Conservation (phyloP, 2,888 invertebrate genomes). For the Trichopoda pennipes region DNA sequence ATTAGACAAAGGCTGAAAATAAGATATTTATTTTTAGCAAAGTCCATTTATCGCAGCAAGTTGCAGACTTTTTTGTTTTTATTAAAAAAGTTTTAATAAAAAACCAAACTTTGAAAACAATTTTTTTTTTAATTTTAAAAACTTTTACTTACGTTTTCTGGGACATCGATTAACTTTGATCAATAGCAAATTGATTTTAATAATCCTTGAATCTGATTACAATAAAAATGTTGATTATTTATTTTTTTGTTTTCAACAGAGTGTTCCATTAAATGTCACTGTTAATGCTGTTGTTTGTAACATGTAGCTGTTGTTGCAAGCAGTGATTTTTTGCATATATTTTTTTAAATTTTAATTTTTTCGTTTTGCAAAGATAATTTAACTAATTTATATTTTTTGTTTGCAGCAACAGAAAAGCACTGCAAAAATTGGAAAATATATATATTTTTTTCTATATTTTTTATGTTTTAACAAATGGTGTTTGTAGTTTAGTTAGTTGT, state of each 20-base stretch:
- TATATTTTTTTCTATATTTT: background rate
- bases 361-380: slow-evolving; percentile 10
- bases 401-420: slow-evolving; percentile 5
- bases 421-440: slow-evolving; percentile 17
- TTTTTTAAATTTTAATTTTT: background rate
- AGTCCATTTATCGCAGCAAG: too few species aligned
- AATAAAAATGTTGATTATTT: background rate
- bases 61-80: too few species aligned
- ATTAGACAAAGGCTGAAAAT: too few species aligned
- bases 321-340: slow-evolving; percentile 35
- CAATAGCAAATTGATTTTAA: background rate
- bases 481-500: too few species aligned
- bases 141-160: slow-evolving; percentile 13
- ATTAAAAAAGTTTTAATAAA: too few species aligned
- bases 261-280: slow-evolving; percentile 33
- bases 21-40: too few species aligned
- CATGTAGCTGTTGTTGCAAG: slow-evolving; percentile 22
- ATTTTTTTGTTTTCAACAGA: background rate
- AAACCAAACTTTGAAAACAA: too few species aligned
- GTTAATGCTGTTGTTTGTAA: background rate
- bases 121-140: background rate
- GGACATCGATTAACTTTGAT: slow-evolving; percentile 3
- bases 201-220: slow-evolving; percentile 31
- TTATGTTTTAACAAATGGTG: background rate
- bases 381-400: background rate